Evolutionary conservation across 2,888 invertebrate genomes (phyloP), one percentile per base, ranked within the genome.

Genomic region (Patella depressa): DNA sequence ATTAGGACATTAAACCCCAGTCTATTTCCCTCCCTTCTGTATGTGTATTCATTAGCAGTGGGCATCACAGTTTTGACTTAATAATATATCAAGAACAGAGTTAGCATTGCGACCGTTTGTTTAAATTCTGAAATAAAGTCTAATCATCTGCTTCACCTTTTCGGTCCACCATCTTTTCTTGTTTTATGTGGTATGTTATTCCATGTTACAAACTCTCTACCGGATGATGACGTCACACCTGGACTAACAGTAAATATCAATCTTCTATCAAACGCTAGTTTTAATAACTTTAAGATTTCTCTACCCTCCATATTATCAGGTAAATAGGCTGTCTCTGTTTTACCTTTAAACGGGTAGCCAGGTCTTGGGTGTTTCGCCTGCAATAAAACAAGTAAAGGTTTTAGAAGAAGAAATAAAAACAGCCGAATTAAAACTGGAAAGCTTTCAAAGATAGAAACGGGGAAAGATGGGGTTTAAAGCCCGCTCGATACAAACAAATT

Each of bases 151-250:
- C 7, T 4, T 34, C 4, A 45, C 45, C 45, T 7, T 45, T 45
- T 7, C 0, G 45, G 45, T 45, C 45, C 45, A 45, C 45, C 45
- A 9, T 45, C 9, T 45, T 45, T 9, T n/a, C 75, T 74, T n/a
- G 85, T 86, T 85, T 89, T 89, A 55, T 85, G 86, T 65, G 85
- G 84, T 59, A 86, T 85, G 72, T 83, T 84, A 75, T 84, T 86
- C 85, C 89, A 89, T 2, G 85, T 85, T 15, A 89, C 84, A 2
- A 85, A 85, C 7, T 87, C 83, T 19, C 79, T 75, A 1, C 89
- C 89, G 53, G 87, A 88, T 15, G 87, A 88, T 19, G 79, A 76
- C 3, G 89, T 88, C 3, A 72, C 72, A 15, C 88, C 88, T 45
- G 9, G 9, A 45, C 45, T 45, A 73, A 89, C 83, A 4, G 89